phyloP scores from a whole-genome alignment of 1,140 invertebrate species.

The Apis laboriosa region DNA sequence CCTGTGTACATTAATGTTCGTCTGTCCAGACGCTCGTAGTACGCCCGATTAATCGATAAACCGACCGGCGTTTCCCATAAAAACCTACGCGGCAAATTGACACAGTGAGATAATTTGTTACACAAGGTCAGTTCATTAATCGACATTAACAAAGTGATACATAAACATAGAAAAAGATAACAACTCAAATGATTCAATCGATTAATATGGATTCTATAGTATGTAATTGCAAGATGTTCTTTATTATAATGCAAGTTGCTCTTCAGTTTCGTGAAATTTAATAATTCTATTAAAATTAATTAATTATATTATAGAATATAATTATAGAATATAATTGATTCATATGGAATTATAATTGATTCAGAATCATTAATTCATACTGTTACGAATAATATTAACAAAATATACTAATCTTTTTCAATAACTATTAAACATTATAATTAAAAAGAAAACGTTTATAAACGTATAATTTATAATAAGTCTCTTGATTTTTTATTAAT shows the following conservation, averaged over 20 bases:
- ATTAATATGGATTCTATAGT: neutral
- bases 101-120: neutral
- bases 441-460: neutral
- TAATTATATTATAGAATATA: too few species aligned
- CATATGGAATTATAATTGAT: too few species aligned
- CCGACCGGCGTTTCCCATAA: slow-evolving; percentile 15
- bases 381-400: neutral
- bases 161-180: neutral
- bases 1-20: neutral
- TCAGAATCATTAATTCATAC: too few species aligned
- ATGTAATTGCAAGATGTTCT: neutral
- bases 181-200: neutral
- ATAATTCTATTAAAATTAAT: too few species aligned
- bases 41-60: slow-evolving; percentile 30
- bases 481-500: neutral
- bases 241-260: too few species aligned
- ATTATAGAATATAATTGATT: too few species aligned
- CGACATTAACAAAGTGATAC: neutral
- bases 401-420: slow-evolving; percentile 8
- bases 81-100: neutral
- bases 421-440: slow-evolving; percentile 3
- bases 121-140: slow-evolving; percentile 25
- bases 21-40: neutral
- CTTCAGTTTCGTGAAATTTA: too few species aligned
- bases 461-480: neutral